A percentile compares a stretch with the other conserved stretches of the same genome.
These are phyloP conservation scores for Chlorops oryzae DNA, from an alignment of 1,140 invertebrate genomes.

Conservation along the genomic window DNA sequence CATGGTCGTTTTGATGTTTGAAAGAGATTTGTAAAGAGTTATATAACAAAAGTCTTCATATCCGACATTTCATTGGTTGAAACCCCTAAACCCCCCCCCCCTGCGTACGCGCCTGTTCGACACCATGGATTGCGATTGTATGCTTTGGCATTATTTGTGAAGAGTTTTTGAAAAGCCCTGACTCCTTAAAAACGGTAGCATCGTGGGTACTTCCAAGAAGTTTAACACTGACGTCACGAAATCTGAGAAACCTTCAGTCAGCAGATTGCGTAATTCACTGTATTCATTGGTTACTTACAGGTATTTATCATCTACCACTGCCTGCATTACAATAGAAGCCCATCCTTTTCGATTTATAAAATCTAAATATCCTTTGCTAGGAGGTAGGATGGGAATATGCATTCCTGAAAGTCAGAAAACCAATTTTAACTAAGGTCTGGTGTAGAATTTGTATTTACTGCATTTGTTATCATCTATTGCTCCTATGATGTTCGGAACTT, in stretches of 20 bases:
- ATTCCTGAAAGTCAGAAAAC: too few relatives aligned
- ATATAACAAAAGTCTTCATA: too few relatives aligned
- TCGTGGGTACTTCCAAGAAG: conserved; percentile 19
- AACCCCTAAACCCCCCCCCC: too few relatives aligned
- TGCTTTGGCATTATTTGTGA: neutral
- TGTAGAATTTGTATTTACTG: too few relatives aligned
- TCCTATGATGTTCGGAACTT: too few relatives aligned
- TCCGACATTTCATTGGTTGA: too few relatives aligned
- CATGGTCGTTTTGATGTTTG: too few relatives aligned
- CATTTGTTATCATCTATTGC: too few relatives aligned
- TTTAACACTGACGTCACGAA: conserved; percentile 16
- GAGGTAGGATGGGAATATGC: neutral
- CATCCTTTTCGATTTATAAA: conserved; percentile 30
- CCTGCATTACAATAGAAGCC: conserved; percentile 25
- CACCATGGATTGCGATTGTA: neutral
- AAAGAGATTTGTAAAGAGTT: too few relatives aligned
- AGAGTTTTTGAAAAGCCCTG: conserved; percentile 11
- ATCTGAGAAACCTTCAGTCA: conserved; percentile 6
- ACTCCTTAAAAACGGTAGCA: conserved; percentile 19
- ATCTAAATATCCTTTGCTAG: conserved; percentile 21
- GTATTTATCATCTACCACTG: conserved; percentile 18
- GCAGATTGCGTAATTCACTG: neutral
- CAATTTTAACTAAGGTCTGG: too few relatives aligned
- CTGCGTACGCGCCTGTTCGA: too few relatives aligned
- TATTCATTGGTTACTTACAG: neutral